Base-by-base conservation (phyloP, 2,113 vertebrate species). In the Pyxicephalus adspersus region DNA sequence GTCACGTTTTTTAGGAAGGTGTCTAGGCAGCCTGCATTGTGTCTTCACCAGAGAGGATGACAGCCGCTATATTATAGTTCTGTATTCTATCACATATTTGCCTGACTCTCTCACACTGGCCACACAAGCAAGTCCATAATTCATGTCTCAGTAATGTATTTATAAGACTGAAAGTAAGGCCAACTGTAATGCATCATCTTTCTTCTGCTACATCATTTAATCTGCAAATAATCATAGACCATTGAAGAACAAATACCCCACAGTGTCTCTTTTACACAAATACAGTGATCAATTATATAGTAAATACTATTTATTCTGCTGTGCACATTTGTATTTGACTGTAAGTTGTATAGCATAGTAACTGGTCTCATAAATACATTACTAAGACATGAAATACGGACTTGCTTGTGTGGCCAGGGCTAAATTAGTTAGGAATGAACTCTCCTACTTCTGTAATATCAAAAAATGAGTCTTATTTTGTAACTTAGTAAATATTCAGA, bases 401-500 rank as follows among this genome's bases (percentile, higher is more conserved):
- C 18, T 29, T 76, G 4, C 38, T 19, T 76, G 74, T 76, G 74
- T 64, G 74, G 74, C 20, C 74, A 76, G 60, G n/a, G n/a, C n/a
- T n/a, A n/a, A n/a, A n/a, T n/a, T n/a, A n/a, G n/a, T n/a, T n/a
- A n/a, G n/a, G n/a, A n/a, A n/a, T n/a, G n/a, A n/a, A n/a, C n/a
- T n/a, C n/a, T n/a, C n/a, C n/a, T n/a, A n/a, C n/a, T n/a, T n/a
- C n/a, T n/a, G n/a, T n/a, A n/a, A n/a, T n/a, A n/a, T n/a, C n/a
- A n/a, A n/a, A n/a, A n/a, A n/a, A n/a, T n/a, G n/a, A n/a, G n/a
- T n/a, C n/a, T n/a, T n/a, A n/a, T n/a, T n/a, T n/a, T n/a, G n/a
- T n/a, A n/a, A n/a, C n/a, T n/a, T n/a, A n/a, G n/a, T n/a, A n/a
- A n/a, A n/a, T n/a, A n/a, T n/a, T n/a, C n/a, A n/a, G n/a, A n/a